Conservation (phyloP, 2,888 invertebrate genomes). For the Xanthorhoe designata region DNA sequence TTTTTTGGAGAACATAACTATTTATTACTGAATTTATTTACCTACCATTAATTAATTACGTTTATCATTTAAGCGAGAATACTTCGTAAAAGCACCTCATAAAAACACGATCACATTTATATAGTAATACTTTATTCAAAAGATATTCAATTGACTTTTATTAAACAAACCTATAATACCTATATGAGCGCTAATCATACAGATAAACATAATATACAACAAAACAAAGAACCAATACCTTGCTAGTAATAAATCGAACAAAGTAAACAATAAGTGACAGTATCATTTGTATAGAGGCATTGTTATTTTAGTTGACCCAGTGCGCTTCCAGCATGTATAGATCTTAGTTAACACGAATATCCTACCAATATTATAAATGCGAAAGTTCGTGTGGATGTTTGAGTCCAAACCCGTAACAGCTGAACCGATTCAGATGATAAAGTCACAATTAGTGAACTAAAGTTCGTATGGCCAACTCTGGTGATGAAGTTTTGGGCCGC, state of each 20-base stretch:
- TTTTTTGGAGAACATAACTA: too few relatives aligned
- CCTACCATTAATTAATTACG: too few relatives aligned
- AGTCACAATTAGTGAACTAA: neutral
- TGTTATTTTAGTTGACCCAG: neutral
- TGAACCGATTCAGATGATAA: neutral
- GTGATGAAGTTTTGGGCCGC: neutral
- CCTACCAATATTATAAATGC: constrained; percentile 8
- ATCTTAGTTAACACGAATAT: constrained; percentile 5
- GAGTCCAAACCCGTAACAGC: neutral
- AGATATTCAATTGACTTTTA: too few relatives aligned
- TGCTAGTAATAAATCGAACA: neutral
- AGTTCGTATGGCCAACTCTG: neutral
- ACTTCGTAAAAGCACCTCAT: too few relatives aligned
- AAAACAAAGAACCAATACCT: neutral
- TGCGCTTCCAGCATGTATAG: constrained; percentile 7
- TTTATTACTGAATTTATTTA: too few relatives aligned
- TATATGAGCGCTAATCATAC: neutral
- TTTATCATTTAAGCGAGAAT: too few relatives aligned
- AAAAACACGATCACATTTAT: too few relatives aligned
- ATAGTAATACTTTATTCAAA: too few relatives aligned
- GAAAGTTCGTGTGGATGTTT: constrained; percentile 8
- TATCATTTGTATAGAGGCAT: neutral
- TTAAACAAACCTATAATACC: too few relatives aligned
- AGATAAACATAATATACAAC: neutral
- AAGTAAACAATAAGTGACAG: constrained; percentile 1